Conservation (phyloP, 2,113 vertebrate genomes). For the Fregata magnificens region DNA sequence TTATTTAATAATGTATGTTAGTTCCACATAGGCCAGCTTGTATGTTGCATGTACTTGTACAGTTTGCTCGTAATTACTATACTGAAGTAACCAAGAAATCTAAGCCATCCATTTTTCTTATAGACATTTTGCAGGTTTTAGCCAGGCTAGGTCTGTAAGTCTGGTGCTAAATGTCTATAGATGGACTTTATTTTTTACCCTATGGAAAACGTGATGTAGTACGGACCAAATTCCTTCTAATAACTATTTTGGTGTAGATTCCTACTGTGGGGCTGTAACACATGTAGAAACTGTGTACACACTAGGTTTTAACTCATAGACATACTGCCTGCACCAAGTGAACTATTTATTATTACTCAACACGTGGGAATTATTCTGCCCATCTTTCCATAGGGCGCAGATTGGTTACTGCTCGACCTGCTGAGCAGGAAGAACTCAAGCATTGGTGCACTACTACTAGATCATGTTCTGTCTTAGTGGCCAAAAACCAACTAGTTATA, state of each 20-base stretch:
- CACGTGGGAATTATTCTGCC: slow-evolving; percentile 82
- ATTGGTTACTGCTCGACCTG: slow-evolving; percentile 77
- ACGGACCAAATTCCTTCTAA: slow-evolving; percentile 88
- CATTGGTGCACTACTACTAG: slow-evolving; percentile 83
- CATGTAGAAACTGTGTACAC: slow-evolving; percentile 87
- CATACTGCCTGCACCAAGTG: slow-evolving; percentile 88
- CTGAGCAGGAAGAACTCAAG: slow-evolving; percentile 86
- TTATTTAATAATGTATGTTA: slow-evolving; percentile 94
- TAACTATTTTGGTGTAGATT: slow-evolving; percentile 89
- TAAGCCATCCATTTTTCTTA: slow-evolving; percentile 95
- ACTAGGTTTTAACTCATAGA: slow-evolving; percentile 85
- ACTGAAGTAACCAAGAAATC: slow-evolving; percentile 93
- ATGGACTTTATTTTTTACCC: slow-evolving; percentile 89
- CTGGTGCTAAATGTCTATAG: slow-evolving; percentile 91
- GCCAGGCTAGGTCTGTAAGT: slow-evolving; percentile 79
- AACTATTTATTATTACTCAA: slow-evolving; percentile 84
- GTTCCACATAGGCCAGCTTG: slow-evolving; percentile 96
- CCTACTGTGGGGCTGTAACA: slow-evolving; percentile 87
- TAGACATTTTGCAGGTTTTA: slow-evolving; percentile 86
- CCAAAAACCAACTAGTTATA: slow-evolving; percentile 81
- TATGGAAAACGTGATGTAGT: slow-evolving; percentile 89
- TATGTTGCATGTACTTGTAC: slow-evolving; percentile 99
- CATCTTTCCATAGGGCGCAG: slow-evolving; percentile 73
- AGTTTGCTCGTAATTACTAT: slow-evolving; percentile 99
- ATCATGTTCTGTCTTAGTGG: slow-evolving; percentile 84